Conservation (phyloP, 2,113 vertebrate species). For the Sigmodon hispidus region DNA sequence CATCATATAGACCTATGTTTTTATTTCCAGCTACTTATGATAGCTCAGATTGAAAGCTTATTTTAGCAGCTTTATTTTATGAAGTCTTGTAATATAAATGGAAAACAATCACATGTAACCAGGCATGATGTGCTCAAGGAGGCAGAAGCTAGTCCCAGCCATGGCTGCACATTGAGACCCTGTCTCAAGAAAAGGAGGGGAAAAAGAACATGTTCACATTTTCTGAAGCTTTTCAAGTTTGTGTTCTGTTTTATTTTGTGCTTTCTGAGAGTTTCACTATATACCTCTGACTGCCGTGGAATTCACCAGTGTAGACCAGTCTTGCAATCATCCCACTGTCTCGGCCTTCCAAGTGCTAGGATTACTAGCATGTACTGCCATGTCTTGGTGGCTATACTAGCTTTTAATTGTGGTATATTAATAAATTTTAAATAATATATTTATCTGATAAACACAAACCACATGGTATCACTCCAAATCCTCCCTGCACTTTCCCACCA, state of each 20-base stretch:
- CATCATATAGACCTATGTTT: not conserved
- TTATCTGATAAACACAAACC: conserved; percentile 4
- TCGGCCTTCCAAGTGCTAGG: not conserved
- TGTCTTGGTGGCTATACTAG: not conserved
- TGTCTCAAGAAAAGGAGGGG: not conserved
- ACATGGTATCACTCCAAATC: not conserved
- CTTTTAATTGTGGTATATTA: not conserved
- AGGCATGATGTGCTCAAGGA: not conserved
- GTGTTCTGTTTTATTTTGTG: not conserved
- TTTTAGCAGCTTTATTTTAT: conserved; percentile 9
- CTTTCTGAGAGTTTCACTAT: not conserved
- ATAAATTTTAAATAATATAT: conserved; percentile 33
- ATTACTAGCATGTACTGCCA: not conserved
- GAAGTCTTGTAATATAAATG: conserved; percentile 12
- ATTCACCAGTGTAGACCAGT: not conserved
- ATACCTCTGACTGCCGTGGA: not conserved
- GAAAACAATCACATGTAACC: not conserved
- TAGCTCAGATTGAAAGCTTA: not conserved
- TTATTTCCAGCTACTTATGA: not conserved
- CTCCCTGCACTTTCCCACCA: accelerated
- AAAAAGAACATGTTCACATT: not conserved
- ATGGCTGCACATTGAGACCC: not conserved
- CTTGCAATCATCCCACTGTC: not conserved
- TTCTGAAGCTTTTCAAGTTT: not conserved
- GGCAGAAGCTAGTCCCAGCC: not conserved